These are phyloP conservation scores for Lates calcarifer DNA, from an alignment of 2,113 vertebrate species.

Conservation along the genomic window DNA sequence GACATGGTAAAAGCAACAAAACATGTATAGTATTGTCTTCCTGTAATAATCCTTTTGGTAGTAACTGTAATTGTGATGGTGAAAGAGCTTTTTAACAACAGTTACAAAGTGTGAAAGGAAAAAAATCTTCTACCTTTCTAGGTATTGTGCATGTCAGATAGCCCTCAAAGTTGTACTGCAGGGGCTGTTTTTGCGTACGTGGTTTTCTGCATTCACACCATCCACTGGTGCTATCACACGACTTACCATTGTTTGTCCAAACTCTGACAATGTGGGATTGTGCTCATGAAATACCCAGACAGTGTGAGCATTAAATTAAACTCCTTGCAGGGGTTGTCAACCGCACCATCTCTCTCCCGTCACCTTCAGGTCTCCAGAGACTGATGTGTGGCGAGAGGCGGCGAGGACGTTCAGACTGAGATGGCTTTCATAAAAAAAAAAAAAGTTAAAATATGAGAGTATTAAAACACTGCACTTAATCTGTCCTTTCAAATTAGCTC, in stretches of 20 bases:
- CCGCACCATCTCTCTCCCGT: constrained; percentile 44
- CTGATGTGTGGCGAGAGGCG: constrained; percentile 43
- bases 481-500: constrained; percentile 80
- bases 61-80: too few species aligned
- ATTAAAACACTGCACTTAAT: constrained; percentile 82
- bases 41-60: too few species aligned
- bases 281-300: constrained; percentile 39
- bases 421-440: constrained; percentile 53
- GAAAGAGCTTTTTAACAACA: neutral
- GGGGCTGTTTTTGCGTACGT: neutral
- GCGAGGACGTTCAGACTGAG: constrained; percentile 42
- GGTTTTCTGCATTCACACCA: neutral
- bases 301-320: constrained; percentile 48
- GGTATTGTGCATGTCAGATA: neutral
- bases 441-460: constrained; percentile 76
- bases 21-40: too few species aligned
- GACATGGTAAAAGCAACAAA: too few species aligned
- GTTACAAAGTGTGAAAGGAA: neutral
- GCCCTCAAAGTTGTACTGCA: neutral
- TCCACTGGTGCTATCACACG: neutral
- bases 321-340: constrained; percentile 30
- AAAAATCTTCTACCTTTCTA: neutral
- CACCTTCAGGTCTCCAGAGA: constrained; percentile 61
- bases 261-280: constrained; percentile 17
- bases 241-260: constrained; percentile 22